Evolutionary conservation across 2,113 vertebrate species (phyloP), one percentile per base, ranked within the genome.

Genomic region (Centropristis striata): DNA sequence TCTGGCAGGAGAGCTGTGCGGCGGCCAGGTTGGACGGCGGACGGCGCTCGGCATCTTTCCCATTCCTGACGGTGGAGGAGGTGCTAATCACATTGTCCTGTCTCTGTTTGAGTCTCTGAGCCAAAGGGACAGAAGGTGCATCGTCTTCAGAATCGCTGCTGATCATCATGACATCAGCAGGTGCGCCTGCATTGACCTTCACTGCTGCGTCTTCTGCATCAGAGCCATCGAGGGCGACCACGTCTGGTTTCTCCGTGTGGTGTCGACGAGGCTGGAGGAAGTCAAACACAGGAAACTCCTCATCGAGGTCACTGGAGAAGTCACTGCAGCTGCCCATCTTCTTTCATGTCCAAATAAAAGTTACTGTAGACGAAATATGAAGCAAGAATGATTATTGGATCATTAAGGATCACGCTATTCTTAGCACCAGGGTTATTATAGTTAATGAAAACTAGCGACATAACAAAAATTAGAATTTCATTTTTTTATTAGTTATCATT

Each of bases 81-180:
- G 75, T 11, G 4, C 42, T 59, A 5, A 73, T 51, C 55, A n/a
- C 15, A 54, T 23, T 55, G 32, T 39, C 58, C 44, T 88, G 87
- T 60, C 81, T 96, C 51, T 86, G 87, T 47, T 91, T 77, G 7
- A 97, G 88, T 68, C 95, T 93, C 55, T 95, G 82, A 1, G 88
- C 67, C 60, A 97, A 84, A 18, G 96, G 95, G 54, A 93, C 57
- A 18, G 89, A 57, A 2, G 75, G 85, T 8, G 49, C 55, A 2
- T 95, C 95, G 10, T 93, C 90, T 12, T 94, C 96, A 21, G 94
- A 95, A 14, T 86, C 95, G 12, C 96, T 96, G 91, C 95, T 96
- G 47, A 95, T 81, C 81, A 88, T 84, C 60, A 81, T 71, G 0
- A 87, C 80, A 0, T 69, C 67, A 18, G 72, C 32, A 32, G 4